Percentiles rank a stretch among this genome's conserved stretches.
Evolutionary conservation across 2,888 invertebrate species (phyloP).

Genomic region (Pristionchus arcanus): DNA sequence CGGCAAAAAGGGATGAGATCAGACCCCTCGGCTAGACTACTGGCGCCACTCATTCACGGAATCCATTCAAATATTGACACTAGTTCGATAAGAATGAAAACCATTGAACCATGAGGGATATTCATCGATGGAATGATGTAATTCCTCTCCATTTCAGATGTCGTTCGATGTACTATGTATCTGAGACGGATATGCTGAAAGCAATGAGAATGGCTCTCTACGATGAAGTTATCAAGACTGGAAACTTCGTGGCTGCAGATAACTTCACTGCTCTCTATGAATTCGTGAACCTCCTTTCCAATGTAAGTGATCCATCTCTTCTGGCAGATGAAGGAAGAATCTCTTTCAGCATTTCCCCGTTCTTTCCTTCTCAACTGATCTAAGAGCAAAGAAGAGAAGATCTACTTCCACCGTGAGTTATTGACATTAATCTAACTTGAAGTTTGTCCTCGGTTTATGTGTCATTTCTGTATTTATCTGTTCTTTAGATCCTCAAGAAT

Average conservation of each 20-base stretch:
- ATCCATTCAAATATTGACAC: background rate
- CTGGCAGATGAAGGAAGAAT: background rate
- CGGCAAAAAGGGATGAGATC: conserved; percentile 38
- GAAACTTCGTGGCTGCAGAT: conserved; percentile 67
- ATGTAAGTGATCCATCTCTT: conserved; percentile 64
- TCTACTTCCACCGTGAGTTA: conserved; percentile 68
- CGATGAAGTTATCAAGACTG: conserved; percentile 67
- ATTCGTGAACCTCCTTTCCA: conserved; percentile 75
- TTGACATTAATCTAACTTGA: background rate
- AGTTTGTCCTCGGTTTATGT: too few species aligned
- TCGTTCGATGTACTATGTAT: conserved; percentile 76
- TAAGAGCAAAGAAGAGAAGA: conserved; percentile 63
- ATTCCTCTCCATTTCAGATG: conserved; percentile 65
- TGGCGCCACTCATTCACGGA: background rate
- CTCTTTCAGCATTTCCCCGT: conserved; percentile 77
- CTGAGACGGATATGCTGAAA: conserved; percentile 78
- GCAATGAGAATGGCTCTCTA: conserved; percentile 76
- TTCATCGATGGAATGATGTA: background rate
- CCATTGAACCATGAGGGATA: background rate
- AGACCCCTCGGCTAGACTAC: conserved; percentile 12
- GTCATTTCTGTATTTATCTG: background rate
- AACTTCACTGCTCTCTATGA: conserved; percentile 76
- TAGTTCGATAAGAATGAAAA: background rate
- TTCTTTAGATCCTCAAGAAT: conserved; percentile 72
- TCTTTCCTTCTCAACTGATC: conserved; percentile 72